phyloP scores from a whole-genome alignment of 2,113 vertebrate genomes.

The Scophthalmus maximus region DNA sequence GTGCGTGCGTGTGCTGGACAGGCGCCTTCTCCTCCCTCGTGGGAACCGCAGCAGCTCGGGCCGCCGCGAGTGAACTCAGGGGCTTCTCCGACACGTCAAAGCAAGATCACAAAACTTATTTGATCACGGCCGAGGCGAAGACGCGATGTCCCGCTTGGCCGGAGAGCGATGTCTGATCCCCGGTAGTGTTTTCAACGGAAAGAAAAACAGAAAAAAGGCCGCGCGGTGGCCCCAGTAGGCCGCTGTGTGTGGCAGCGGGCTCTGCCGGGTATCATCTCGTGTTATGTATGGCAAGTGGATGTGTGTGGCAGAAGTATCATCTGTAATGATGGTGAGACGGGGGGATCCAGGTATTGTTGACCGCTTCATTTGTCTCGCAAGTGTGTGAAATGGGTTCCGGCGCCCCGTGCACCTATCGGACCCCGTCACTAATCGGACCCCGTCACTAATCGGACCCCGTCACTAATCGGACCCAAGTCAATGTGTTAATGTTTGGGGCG shows the following conservation, averaged over 20 bases:
- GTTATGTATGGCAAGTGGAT: no score
- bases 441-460: no score
- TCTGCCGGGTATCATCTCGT: no score
- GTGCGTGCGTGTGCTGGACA: conserved; percentile 18
- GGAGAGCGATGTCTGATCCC: conserved; percentile 13
- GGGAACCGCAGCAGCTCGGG: conserved; percentile 49
- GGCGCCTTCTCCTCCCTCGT: conserved; percentile 31
- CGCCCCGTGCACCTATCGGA: no score
- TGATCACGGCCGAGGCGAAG: conserved; percentile 53
- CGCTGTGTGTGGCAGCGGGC: conserved; percentile 24
- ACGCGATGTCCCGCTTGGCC: conserved; percentile 49
- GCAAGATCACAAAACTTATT: conserved; percentile 59
- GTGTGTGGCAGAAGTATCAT: neutral
- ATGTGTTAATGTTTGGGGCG: no score
- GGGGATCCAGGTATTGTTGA: no score
- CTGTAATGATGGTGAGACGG: neutral
- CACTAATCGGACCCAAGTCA: no score
- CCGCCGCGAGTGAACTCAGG: conserved; percentile 38
- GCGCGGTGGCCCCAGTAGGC: neutral
- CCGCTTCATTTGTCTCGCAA: no score
- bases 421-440: no score
- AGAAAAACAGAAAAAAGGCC: no score
- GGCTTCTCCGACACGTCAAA: conserved; percentile 42
- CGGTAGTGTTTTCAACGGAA: conserved; percentile 39
- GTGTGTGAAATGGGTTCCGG: no score